phyloP scores from a whole-genome alignment of 2,888 invertebrate genomes.

The Cerceris rybyensis region DNA sequence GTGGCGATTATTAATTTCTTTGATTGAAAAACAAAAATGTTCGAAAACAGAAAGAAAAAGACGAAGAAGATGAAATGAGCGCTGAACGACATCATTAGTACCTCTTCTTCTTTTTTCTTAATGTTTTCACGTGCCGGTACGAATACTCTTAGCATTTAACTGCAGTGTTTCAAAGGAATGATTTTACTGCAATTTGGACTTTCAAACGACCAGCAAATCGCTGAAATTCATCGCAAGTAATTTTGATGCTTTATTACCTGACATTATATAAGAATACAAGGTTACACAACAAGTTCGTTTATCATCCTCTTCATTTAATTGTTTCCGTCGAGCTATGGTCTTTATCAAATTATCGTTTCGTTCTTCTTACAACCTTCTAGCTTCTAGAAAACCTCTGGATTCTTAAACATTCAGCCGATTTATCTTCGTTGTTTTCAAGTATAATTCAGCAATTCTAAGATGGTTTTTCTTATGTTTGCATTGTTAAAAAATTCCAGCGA shows the following conservation, averaged over 20 bases:
- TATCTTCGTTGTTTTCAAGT: background rate
- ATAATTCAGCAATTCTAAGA: background rate
- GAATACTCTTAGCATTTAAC: background rate
- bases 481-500: too few species aligned
- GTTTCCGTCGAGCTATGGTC: conserved; percentile 71
- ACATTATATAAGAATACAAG: conserved; percentile 54
- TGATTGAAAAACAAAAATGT: too few species aligned
- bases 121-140: background rate
- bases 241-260: conserved; percentile 44
- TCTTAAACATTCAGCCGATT: conserved; percentile 9
- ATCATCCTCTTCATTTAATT: conserved; percentile 71
- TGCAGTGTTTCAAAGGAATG: background rate
- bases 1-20: too few species aligned
- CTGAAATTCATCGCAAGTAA: conserved; percentile 20
- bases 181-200: background rate
- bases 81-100: background rate
- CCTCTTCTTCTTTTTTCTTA: background rate
- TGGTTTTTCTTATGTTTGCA: too few species aligned
- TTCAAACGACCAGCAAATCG: background rate
- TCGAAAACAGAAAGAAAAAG: background rate
- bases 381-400: conserved; percentile 17
- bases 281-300: conserved; percentile 76
- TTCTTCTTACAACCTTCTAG: conserved; percentile 49
- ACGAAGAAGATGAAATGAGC: background rate
- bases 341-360: conserved; percentile 72